These are phyloP conservation scores for Lepidurus couesii DNA, from an alignment of 1,140 invertebrate genomes.

Conservation along the genomic window DNA sequence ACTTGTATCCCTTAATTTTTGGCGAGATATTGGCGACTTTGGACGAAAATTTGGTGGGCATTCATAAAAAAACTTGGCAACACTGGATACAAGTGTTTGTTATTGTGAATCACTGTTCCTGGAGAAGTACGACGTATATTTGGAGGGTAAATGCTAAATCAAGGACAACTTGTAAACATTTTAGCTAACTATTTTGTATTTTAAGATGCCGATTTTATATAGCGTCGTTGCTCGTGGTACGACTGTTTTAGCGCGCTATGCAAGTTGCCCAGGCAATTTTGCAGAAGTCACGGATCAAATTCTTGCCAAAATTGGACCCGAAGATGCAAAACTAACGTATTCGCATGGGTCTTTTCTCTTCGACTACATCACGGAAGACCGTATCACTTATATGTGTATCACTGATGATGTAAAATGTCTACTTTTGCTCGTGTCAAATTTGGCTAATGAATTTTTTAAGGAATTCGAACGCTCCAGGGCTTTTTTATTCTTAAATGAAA, in stretches of 20 bases:
- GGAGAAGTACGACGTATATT: not conserved
- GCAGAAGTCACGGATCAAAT: conserved; percentile 89
- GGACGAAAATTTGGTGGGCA: too few species aligned
- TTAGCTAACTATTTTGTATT: not conserved
- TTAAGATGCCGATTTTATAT: conserved; percentile 76
- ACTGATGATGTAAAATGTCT: conserved; percentile 75
- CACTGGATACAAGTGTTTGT: too few species aligned
- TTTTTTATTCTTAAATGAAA: conserved; percentile 82
- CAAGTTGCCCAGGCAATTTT: conserved; percentile 86
- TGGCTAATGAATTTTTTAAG: conserved; percentile 50
- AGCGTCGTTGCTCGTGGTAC: conserved; percentile 79
- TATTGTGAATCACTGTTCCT: not conserved
- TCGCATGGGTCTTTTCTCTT: conserved; percentile 87
- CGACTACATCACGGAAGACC: conserved; percentile 81
- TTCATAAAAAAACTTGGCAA: too few species aligned
- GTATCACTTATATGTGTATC: conserved; percentile 86
- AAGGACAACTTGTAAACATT: not conserved
- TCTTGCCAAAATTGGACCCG: conserved; percentile 70
- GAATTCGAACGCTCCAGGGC: conserved; percentile 87
- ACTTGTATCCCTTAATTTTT: too few species aligned
- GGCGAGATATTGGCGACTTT: too few species aligned
- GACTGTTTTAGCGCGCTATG: conserved; percentile 82
- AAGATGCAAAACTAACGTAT: conserved; percentile 84
- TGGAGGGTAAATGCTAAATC: not conserved
- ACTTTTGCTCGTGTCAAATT: conserved; percentile 30